Base-by-base conservation (phyloP, 1,140 invertebrate species). In the Camponotus floridanus region DNA sequence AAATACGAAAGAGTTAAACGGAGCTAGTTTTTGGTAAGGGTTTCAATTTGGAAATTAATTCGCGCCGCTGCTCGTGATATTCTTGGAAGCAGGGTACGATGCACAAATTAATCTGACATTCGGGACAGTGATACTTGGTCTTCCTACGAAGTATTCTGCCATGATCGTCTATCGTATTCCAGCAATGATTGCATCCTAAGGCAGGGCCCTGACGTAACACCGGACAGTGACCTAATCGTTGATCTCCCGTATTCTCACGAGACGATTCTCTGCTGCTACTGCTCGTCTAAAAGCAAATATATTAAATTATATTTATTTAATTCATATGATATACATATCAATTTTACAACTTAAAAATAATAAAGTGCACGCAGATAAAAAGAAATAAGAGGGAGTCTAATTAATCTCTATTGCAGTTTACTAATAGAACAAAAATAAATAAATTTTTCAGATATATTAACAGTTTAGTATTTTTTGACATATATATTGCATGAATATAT, bases 81-180 rank as follows among this genome's bases (percentile, higher is more conserved):
- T 97, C 97, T 93, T 98, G 97, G 95, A 98, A 98, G 93, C 97
- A 98, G 36, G 97, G 97, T 62, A 98, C 97, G 91, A 98, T 98
- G 94, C 98, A 98, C 62, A 98, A 95, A 94, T 98, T 98, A 61
- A 97, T 98, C 92, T 97, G 97, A 94, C 98, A 98, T 92, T 98
- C 97, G 1, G 97, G 97, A 95, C 98, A 98, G 93, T 98, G 97
- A 93, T 98, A 98, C 94, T 98, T 98, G 4, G 98, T 98, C 95
- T 98, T 98, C 78, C 98, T 95, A 31, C 98, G 95, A 55, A 98
- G 95, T 88, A 98, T 98, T 64, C 97, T 94, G 31, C 97, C 97
- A 94, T 97, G 97, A 55, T 96, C 96, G 91, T 98, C 97, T 62
- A 98, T 97, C 1, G 97, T 98, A 91, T 98, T 98, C 98, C 98